phyloP scores from a whole-genome alignment of 2,797 vertebrate species.

The Rhynchonycteris naso region DNA sequence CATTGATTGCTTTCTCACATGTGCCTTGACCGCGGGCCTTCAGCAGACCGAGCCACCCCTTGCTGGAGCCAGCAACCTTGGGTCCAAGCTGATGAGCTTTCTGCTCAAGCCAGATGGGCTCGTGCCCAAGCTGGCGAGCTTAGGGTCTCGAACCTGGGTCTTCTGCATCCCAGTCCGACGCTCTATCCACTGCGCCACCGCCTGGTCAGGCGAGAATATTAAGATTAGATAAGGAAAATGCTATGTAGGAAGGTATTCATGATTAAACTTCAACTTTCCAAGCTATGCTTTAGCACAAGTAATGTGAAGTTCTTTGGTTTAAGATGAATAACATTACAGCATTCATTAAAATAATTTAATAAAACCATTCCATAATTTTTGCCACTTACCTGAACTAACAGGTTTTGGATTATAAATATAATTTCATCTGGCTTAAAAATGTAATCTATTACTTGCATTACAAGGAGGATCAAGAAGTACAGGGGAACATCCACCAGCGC shows the following conservation, averaged over 20 bases:
- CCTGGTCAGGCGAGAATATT: no score
- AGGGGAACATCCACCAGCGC: constrained; percentile 90
- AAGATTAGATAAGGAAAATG: background rate
- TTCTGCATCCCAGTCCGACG: no score
- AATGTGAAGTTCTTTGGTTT: background rate
- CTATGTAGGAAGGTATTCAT: background rate
- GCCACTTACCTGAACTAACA: constrained; percentile 64
- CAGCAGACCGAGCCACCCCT: no score
- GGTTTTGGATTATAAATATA: constrained; percentile 35
- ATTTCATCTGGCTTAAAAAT: constrained; percentile 36
- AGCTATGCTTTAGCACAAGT: background rate
- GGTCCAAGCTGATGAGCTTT: no score
- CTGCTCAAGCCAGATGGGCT: no score
- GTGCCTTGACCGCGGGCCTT: no score
- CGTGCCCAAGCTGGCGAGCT: no score
- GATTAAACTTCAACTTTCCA: background rate
- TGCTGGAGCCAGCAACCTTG: no score
- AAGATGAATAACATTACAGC: background rate
- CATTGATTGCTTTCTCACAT: no score
- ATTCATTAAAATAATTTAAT: background rate
- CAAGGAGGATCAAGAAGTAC: constrained; percentile 81
- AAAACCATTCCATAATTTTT: background rate
- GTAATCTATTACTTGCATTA: constrained; percentile 69
- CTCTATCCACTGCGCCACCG: no score
- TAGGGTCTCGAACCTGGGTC: no score